Evolutionary conservation across 2,113 vertebrate species (phyloP), one percentile per base, ranked within the genome.

Genomic region (Siniperca chuatsi): DNA sequence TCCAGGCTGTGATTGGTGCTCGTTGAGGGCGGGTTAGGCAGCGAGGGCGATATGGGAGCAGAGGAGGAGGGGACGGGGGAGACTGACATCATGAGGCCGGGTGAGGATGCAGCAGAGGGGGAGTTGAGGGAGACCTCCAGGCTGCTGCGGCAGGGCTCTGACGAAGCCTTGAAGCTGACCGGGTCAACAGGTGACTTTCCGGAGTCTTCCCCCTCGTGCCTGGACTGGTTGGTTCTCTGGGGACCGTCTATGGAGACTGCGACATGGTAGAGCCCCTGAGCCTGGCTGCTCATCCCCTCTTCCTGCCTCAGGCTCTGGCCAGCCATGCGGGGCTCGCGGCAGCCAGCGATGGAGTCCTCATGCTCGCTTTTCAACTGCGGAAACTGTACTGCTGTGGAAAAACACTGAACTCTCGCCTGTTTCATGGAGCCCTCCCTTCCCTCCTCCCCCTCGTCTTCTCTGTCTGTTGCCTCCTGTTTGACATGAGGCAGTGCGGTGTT

Each of bases 111-210:
- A 0, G 97, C 97, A 0, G 98, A 99, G 1, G 98, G 97, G 0
- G 98, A 98, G 25, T 97, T 97, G 1, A 97, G 97, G 4, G 97
- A 97, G 0, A 96, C 96, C 92, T 98, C 98, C 81, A 98, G 92
- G 93, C 98, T 98, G 94, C 97, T 96, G 33, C 95, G 97, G 13
- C 97, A 97, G 0, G 97, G 96, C 68, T 97, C 97, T 0, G 97
- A 96, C 0, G 96, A 95, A 0, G 97, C 97, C 87, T 97, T 98
- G 93, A 98, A 98, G 88, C 97, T 96, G 37, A 96, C 94, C 0
- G 97, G 97, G 90, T 99, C 97, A 0, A 95, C 91, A 1, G 95
- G 95, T 0, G 94, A 95, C 75, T 92, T 94, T 0, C 96, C 94
- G 6, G 92, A 70, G 1, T 94, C 93, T 60, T 96, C 94, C 1